Percentiles rank a stretch among this genome's conserved stretches.
These are phyloP conservation scores for Hydrolagus affinis DNA, from an alignment of 2,113 vertebrate species.

Conservation along the genomic window DNA sequence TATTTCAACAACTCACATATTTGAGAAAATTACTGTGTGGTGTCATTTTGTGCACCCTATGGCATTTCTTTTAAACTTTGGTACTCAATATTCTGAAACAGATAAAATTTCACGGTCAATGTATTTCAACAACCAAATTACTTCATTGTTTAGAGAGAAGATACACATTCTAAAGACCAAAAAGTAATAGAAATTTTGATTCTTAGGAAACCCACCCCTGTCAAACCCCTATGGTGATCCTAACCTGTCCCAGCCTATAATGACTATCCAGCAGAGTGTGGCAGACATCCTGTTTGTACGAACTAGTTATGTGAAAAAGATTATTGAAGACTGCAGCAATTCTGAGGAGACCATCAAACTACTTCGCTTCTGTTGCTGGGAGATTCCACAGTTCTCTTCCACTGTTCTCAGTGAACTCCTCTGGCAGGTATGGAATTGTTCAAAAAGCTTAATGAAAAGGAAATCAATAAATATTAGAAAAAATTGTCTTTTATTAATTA, in stretches of 20 bases:
- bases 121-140: not conserved
- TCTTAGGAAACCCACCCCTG: slow-evolving; percentile 87
- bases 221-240: slow-evolving; percentile 92
- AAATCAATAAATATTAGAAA: not conserved
- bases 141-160: not conserved
- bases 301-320: slow-evolving; percentile 98
- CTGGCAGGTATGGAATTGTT: slow-evolving; percentile 77
- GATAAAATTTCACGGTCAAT: not conserved
- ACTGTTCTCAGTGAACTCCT: slow-evolving; percentile 96
- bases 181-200: slow-evolving; percentile 35
- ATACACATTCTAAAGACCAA: not conserved
- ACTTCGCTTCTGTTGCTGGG: slow-evolving; percentile 98
- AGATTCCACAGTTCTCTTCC: slow-evolving; percentile 97
- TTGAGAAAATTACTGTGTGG: not conserved
- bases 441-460: not conserved
- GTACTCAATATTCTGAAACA: no score
- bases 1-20: no score
- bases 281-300: slow-evolving; percentile 95
- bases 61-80: no score
- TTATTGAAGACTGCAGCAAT: slow-evolving; percentile 98
- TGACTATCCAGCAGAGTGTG: slow-evolving; percentile 94
- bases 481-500: not conserved
- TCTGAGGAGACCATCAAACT: slow-evolving; percentile 96
- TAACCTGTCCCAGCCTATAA: slow-evolving; percentile 88
- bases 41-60: not conserved